Evolutionary conservation across 2,797 vertebrate genomes (phyloP), one percentile per base, ranked within the genome.

Genomic region (Notolepis coatsorum): DNA sequence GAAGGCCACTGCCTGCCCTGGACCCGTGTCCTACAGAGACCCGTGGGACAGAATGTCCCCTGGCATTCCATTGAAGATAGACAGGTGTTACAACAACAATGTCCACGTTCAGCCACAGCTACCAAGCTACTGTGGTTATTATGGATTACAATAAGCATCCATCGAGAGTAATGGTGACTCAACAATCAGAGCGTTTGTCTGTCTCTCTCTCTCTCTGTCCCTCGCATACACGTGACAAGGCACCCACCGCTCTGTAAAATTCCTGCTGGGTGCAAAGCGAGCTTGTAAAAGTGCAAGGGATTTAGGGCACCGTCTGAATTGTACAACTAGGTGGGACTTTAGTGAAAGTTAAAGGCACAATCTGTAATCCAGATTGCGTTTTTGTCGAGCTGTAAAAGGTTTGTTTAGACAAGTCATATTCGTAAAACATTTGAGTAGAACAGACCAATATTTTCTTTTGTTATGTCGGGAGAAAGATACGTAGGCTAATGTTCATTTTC

Each of bases 191-290:
- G 12, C 35, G 15, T 37, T n/a, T 37, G 10, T 12, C 15, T 37
- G 35, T 37, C 13, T 37, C 13, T 12, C 12, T 37, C 15, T 37
- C 12, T 37, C 35, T 37, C 12, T 35, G 31, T 35, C 8, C 13
- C n/a, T n/a, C n/a, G n/a, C n/a, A n/a, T n/a, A n/a, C n/a, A n/a
- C 8, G n/a, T n/a, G 31, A 35, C 0, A 35, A 33, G 4, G 31
- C 8, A 35, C 9, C 13, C 9, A 35, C n/a, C n/a, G 31, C 10
- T n/a, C 35, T 12, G 3, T 10, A 13, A 10, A 35, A 45, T 45
- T 25, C 21, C 55, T 18, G 57, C 2, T 10, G 20, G 2, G 30
- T 27, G 66, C 77, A 86, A 84, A 87, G 81, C 0, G 69, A 53
- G 13, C 18, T 45, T 12, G 30, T 51, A 4, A 10, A 45, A 49